Base-by-base conservation (phyloP, 2,888 invertebrate species). In the Chrysolina haemoptera region DNA sequence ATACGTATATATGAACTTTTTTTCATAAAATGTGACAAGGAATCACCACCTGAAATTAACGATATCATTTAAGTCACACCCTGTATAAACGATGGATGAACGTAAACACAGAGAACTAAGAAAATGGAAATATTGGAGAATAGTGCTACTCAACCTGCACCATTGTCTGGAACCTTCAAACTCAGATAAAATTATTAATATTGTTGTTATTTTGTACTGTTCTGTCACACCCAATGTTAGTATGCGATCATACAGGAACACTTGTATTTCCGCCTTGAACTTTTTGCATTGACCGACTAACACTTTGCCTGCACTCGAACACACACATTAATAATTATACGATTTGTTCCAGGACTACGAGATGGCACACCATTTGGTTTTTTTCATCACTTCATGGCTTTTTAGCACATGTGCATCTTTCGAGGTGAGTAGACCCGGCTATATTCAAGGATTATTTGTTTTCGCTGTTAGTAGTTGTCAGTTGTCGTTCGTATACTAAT, bases 291-390 rank as follows among this genome's bases (percentile, higher is more conserved):
- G 59, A 59, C 59, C 59, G 59, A 59, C 59, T 59, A 14, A 59
- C 59, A 9, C 14, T 35, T 40, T 55, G 16, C 50, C 35, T 67
- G 53, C 22, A 40, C 18, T 55, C 40, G 18, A 20, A 53, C 14
- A 67, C 53, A 14, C 16, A 50, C 27, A 27, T 27, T 27, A 27
- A 48, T 53, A 67, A 67, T 77, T 86, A 85, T 78, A 85, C 84
- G 79, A 86, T 86, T 87, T 87, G 74, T 88, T 64, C 81, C 84
- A 82, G 82, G 78, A 77, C 18, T 53, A 20, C 76, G 78, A 78
- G 86, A 85, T 40, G 89, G 87, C 77, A 88, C 88, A 81, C 87
- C 89, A 80, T 88, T 86, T 82, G 85, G 85, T 74, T 87, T 86
- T 79, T 87, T 81, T 79, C 87, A 85, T 88, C 86, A 87, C 76